Base-by-base conservation (phyloP, 2,113 vertebrate species). In the Rattus rattus region DNA sequence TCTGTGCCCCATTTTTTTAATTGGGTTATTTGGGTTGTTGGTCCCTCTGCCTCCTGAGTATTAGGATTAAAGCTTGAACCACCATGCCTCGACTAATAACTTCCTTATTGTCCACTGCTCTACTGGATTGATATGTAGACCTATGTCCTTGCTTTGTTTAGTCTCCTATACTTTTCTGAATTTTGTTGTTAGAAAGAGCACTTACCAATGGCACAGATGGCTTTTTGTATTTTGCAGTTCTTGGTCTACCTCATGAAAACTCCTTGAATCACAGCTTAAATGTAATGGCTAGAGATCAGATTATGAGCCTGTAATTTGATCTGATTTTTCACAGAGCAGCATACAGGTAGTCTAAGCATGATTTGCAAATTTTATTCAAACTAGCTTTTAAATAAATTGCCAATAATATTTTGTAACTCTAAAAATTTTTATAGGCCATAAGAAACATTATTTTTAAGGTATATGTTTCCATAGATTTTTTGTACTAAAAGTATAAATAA, bases 331-430 rank as follows among this genome's bases (percentile, higher is more conserved):
- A 56, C 54, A 56, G 54, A 56, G 54, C 54, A 56, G 54, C 11
- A 19, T 80, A 87, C 83, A 96, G 52, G 10, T 43, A 70, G 70
- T 24, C 92, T 90, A 76, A 14, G 20, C 26, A 83, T 83, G n/a
- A 87, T 72, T 90, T 94, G 63, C 75, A 52, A 94, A 90, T 94
- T 90, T 88, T 90, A 92, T 90, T 81, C 59, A 90, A 59, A 87
- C 47, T 83, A 36, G 7, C 43, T 76, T 77, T 70, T 76, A 92
- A 94, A 86, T 86, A 94, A 96, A n/a, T 83, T 83, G 81, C 0
- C 22, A 83, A 92, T 94, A 52, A 56, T 33, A 33, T 54, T 96
- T 76, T 43, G n/a, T 36, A 77, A 90, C 13, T 88, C 69, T 56
- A 28, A 39, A 75, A 85, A 77, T n/a, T 75, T 87, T 17, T 39